Base-by-base conservation (phyloP, 1,140 invertebrate species). In the Sminthurides bifidus region DNA sequence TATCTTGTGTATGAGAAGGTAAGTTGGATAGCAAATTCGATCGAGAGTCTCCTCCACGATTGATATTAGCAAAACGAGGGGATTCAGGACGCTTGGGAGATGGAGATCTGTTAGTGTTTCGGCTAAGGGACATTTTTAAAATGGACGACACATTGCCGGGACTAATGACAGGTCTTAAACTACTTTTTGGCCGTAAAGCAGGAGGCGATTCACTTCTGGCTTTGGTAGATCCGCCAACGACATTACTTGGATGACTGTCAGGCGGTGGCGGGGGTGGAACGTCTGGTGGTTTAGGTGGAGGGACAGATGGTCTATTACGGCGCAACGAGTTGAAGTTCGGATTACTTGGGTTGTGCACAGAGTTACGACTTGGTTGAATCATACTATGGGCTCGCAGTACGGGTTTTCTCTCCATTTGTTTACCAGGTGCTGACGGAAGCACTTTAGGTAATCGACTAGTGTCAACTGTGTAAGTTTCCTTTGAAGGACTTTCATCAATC, bases 251-350 rank as follows among this genome's bases (percentile, higher is more conserved):
- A 8, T 56, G 29, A 46, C 24, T 70, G 0, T 70, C 65, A 1
- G 72, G 69, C 6, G 14, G 69, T 71, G 6, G 70, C 66, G 54
- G 70, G 72, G 51, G 74, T 70, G 53, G 71, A 72, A 40, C 73
- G 68, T 45, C 58, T 62, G 37, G 65, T 17, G 68, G 58, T 51
- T 61, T 69, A 4, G 58, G 63, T 55, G 70, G 68, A 17, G 55
- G 55, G 23, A 45, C 51, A 21, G 59, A 56, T 3, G 63, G 63
- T 33, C 63, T 21, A 23, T 37, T 23, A 12, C 59, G 30, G 15
- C 59, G 29, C 15, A 65, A 46, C 0, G 63, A 65, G 53, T 65
- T 65, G 35, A 61, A 64, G 44, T 59, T 61, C 26, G 52, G 14
- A 52, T 45, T 56, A 14, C 19, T 35, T 35, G n/a, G n/a, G n/a